Percentiles rank a stretch among this genome's conserved stretches.
These are phyloP conservation scores for Lepidocyrtoides sp. DNA, from an alignment of 2,888 invertebrate genomes.

Conservation along the genomic window DNA sequence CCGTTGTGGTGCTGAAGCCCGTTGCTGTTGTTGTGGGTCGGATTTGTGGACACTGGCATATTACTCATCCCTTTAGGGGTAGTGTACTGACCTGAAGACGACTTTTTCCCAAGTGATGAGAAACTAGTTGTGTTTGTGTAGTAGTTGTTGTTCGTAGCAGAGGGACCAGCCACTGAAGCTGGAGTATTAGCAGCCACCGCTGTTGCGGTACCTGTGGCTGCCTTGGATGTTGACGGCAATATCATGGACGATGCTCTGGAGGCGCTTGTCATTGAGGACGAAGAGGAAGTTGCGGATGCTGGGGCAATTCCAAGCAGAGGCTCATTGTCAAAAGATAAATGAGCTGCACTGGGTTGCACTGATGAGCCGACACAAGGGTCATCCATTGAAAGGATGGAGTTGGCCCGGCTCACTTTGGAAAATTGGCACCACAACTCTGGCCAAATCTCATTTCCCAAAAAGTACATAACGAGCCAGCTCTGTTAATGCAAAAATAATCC, in stretches of 20 bases:
- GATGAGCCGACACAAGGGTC: slow-evolving; percentile 82
- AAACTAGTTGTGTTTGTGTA: slow-evolving; percentile 60
- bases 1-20: too few relatives aligned
- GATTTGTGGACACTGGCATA: slow-evolving; percentile 40
- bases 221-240: slow-evolving; percentile 75
- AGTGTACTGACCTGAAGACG: not conserved
- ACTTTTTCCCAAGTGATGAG: slow-evolving; percentile 52
- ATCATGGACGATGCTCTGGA: slow-evolving; percentile 64
- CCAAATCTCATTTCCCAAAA: slow-evolving; percentile 85
- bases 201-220: slow-evolving; percentile 39
- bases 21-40: not conserved
- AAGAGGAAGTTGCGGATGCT: slow-evolving; percentile 60
- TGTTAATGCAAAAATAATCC: slow-evolving; percentile 81
- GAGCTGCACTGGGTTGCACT: slow-evolving; percentile 82
- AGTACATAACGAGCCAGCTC: slow-evolving; percentile 85
- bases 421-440: slow-evolving; percentile 83
- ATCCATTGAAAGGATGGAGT: slow-evolving; percentile 79
- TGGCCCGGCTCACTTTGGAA: slow-evolving; percentile 77
- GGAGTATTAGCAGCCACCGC: not conserved
- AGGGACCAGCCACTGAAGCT: slow-evolving; percentile 49
- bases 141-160: slow-evolving; percentile 36
- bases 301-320: slow-evolving; percentile 80
- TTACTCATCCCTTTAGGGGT: slow-evolving; percentile 37
- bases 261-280: slow-evolving; percentile 36
- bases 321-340: slow-evolving; percentile 83